Evolutionary conservation across 2,113 vertebrate genomes (phyloP).

Genomic region (Murina feae): DNA sequence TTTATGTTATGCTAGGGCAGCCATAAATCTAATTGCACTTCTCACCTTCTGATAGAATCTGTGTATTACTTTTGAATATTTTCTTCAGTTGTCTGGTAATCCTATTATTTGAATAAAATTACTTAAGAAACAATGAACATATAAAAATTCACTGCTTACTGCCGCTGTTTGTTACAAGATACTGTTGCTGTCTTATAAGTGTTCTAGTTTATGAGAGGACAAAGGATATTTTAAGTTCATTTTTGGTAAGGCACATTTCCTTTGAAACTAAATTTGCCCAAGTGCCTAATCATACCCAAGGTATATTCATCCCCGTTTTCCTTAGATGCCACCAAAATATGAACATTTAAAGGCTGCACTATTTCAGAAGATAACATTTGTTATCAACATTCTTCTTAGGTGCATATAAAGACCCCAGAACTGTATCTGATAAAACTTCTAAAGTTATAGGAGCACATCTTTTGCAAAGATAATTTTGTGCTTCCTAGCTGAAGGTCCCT

Average conservation of each 20-base stretch:
- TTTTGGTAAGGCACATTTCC: background rate
- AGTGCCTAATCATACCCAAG: background rate
- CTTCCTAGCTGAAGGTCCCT: background rate
- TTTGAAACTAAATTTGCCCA: background rate
- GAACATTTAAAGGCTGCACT: background rate
- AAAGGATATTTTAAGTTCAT: background rate
- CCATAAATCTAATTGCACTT: background rate
- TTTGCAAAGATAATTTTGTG: background rate
- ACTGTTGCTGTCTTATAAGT: background rate
- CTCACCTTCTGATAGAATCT: background rate
- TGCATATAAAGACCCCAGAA: background rate
- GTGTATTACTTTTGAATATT: background rate
- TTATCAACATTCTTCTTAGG: conserved; percentile 8
- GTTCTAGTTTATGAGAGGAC: background rate
- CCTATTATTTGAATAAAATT: background rate
- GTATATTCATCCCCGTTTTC: background rate
- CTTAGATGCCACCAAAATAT: background rate
- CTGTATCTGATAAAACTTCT: background rate
- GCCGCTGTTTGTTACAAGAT: background rate
- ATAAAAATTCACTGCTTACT: background rate
- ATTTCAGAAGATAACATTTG: conserved; percentile 29
- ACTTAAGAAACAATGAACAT: background rate
- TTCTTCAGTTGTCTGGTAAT: conserved; percentile 13
- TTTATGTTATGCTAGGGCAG: background rate
- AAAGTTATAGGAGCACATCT: background rate